Evolutionary conservation across 1,140 invertebrate genomes (phyloP).

Genomic region (Drosophila equinoxialis): DNA sequence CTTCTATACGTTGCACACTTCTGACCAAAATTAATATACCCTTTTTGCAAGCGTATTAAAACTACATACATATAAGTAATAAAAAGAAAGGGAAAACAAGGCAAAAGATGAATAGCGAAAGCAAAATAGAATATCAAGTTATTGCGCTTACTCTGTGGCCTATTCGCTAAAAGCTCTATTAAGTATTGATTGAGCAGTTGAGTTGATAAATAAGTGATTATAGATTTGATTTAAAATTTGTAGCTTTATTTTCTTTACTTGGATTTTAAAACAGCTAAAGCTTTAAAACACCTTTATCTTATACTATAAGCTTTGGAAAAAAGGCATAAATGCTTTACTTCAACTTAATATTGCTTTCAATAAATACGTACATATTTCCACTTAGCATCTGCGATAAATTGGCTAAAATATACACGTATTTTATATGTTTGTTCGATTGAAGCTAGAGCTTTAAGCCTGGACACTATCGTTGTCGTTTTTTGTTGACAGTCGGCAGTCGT

Average conservation of each 20-base stretch:
- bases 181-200: neutral
- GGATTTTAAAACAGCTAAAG: neutral
- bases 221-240: neutral
- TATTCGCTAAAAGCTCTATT: neutral
- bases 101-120: neutral
- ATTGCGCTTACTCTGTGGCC: neutral
- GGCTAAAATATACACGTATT: too few species aligned
- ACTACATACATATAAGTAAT: neutral
- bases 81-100: constrained; percentile 10
- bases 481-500: constrained; percentile 5
- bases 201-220: neutral
- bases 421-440: too few species aligned
- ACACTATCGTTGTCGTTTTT: constrained; percentile 14
- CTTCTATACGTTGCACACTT: too few species aligned
- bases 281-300: too few species aligned
- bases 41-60: neutral
- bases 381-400: too few species aligned
- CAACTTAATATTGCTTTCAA: too few species aligned
- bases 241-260: too few species aligned
- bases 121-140: neutral
- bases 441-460: constrained; percentile 23
- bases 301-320: neutral
- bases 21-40: too few species aligned
- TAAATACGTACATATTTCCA: too few species aligned
- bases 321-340: too few species aligned